Evolutionary conservation across 2,797 vertebrate genomes (phyloP), one percentile per base, ranked within the genome.

Genomic region (Ciconia nigra): DNA sequence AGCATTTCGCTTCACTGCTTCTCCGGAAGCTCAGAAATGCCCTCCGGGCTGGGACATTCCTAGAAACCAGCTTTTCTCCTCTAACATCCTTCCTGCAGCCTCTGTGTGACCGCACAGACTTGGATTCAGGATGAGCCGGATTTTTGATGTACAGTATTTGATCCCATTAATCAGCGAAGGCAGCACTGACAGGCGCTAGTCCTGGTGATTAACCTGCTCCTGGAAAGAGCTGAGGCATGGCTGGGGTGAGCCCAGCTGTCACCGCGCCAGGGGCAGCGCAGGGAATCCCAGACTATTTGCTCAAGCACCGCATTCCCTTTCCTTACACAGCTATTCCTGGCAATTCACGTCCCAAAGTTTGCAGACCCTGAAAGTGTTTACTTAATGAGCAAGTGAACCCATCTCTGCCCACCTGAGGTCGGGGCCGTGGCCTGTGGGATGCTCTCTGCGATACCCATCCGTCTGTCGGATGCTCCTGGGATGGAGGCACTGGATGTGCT

Each of bases 61-160:
- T 95, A 78, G 93, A 72, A 93, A 96, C 92, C 92, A 88, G 95
- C 92, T 95, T 89, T 94, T 86, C 96, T 95, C 72, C 95, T 93
- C 71, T 9, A 12, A 46, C 88, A 76, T 83, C 83, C 87, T 91
- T 57, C 90, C 77, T 33, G 70, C 57, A 72, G 73, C 65, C 80
- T 70, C 76, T 2, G 14, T 33, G 67, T 82, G 83, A 71, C 71
- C 33, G 82, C 76, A 69, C 15, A 4, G 67, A 15, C 22, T 2
- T n/a, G 65, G 66, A 69, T 76, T 87, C 54, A 22, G 87, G 92
- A 80, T 49, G 74, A 80, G 67, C 93, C 63, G 81, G 81, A 70
- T 93, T 91, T 57, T 2, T 87, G 73, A 33, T 13, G 71, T 16
- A 1, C 39, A 29, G 42, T 17, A 4, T 72, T 89, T 69, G 89